These are phyloP conservation scores for Mustela lutreola DNA, from an alignment of 2,113 vertebrate species.

Conservation along the genomic window DNA sequence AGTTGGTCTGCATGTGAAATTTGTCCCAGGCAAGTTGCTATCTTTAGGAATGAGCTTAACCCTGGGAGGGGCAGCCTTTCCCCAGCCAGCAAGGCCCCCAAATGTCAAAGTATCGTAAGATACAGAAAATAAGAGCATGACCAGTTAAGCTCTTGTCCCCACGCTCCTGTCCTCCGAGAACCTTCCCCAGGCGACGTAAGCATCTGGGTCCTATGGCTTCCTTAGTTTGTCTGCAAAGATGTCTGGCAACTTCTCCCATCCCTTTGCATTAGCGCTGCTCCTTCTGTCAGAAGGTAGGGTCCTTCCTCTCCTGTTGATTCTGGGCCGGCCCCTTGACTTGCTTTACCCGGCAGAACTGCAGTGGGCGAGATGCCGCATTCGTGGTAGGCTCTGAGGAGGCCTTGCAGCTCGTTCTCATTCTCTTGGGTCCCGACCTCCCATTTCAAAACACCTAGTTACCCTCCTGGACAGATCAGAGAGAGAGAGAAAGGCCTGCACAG, in stretches of 20 bases:
- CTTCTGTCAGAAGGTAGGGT: background rate
- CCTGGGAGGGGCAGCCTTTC: background rate
- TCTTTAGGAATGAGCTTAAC: background rate
- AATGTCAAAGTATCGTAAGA: background rate
- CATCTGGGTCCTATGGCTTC: background rate
- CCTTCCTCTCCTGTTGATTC: too few species aligned
- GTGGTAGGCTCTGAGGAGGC: background rate
- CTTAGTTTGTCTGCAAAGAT: background rate
- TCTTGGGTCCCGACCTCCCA: background rate
- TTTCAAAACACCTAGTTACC: background rate
- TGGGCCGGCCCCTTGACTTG: background rate
- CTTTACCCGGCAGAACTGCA: background rate
- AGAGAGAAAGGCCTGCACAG: background rate
- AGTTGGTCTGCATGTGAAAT: background rate
- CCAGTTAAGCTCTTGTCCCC: accelerated
- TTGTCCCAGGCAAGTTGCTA: background rate
- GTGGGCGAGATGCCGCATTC: accelerated
- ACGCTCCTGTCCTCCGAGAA: background rate
- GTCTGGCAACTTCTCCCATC: background rate
- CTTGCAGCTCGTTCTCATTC: too few species aligned
- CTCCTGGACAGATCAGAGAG: background rate
- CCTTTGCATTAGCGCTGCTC: accelerated
- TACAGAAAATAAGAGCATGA: background rate
- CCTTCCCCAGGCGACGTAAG: background rate
- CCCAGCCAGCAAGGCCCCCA: background rate